A percentile compares a stretch with the other conserved stretches of the same genome.
phyloP scores from a whole-genome alignment of 1,140 invertebrate genomes.

The Drosophila littoralis region DNA sequence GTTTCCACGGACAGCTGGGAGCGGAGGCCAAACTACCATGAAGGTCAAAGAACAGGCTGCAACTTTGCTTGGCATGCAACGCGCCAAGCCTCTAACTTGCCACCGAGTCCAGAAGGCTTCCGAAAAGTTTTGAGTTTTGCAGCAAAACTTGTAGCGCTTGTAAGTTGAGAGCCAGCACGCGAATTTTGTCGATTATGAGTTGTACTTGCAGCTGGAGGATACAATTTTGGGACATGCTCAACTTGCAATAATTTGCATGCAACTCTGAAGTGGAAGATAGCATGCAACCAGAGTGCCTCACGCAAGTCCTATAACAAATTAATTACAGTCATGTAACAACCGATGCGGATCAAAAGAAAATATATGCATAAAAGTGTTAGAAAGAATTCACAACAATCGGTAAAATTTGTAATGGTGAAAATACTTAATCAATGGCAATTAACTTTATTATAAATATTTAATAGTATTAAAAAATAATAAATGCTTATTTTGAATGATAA shows the following conservation, averaged over 20 bases:
- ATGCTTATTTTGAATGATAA: too few species aligned
- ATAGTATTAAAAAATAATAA: too few species aligned
- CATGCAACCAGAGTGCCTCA: conserved; percentile 62
- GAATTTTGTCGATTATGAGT: conserved; percentile 69
- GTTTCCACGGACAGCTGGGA: not conserved
- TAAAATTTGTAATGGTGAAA: not conserved
- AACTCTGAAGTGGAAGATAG: conserved; percentile 38
- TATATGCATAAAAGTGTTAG: conserved; percentile 2
- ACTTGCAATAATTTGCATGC: conserved; percentile 79
- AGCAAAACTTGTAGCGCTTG: conserved; percentile 35
- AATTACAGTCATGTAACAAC: conserved; percentile 61
- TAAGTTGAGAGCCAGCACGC: conserved; percentile 52
- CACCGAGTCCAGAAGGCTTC: conserved; percentile 19
- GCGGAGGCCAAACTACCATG: conserved; percentile 1
- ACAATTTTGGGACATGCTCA: conserved; percentile 69
- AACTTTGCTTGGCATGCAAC: conserved; percentile 53
- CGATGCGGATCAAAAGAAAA: conserved; percentile 12
- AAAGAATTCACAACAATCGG: conserved; percentile 1
- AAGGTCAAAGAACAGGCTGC: conserved; percentile 34
- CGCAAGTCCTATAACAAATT: conserved; percentile 70
- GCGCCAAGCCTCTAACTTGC: conserved; percentile 7
- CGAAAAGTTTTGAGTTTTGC: conserved; percentile 53
- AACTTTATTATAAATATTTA: too few species aligned
- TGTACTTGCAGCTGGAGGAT: conserved; percentile 50
- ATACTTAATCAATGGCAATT: not conserved